Conservation (phyloP, 2,113 vertebrate genomes). For the Beaufortia kweichowensis region DNA sequence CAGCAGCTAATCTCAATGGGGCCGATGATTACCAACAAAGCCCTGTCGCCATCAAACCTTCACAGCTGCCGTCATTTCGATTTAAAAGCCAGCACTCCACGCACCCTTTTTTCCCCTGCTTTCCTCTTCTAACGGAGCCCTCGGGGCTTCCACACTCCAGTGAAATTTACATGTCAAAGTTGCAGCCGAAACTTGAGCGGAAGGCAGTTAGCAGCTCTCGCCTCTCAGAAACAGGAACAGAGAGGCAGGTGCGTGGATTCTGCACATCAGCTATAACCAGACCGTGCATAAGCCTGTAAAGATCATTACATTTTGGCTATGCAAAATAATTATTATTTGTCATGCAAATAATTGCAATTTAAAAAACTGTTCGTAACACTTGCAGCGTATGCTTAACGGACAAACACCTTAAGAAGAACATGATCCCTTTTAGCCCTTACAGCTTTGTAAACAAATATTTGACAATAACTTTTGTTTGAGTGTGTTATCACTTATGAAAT, state of each 20-base stretch:
- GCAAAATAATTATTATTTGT: no score
- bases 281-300: neutral
- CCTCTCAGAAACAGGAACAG: constrained; percentile 22
- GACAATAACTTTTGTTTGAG: no score
- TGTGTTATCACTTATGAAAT: no score
- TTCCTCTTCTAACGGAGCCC: constrained; percentile 46
- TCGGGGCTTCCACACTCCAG: constrained; percentile 42
- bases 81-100: constrained; percentile 39
- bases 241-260: neutral
- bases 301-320: no score
- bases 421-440: no score
- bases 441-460: no score
- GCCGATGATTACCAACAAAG: constrained; percentile 49
- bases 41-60: constrained; percentile 33
- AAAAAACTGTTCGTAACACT: no score
- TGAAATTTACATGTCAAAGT: constrained; percentile 53
- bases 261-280: neutral
- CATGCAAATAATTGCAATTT: no score
- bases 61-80: constrained; percentile 25
- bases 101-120: constrained; percentile 6
- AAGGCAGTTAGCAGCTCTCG: constrained; percentile 20
- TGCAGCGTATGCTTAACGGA: no score
- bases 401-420: no score
- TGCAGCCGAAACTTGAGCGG: constrained; percentile 43
- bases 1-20: constrained; percentile 50